Conservation (phyloP, 2,113 vertebrate genomes). For the Mirza zaza region DNA sequence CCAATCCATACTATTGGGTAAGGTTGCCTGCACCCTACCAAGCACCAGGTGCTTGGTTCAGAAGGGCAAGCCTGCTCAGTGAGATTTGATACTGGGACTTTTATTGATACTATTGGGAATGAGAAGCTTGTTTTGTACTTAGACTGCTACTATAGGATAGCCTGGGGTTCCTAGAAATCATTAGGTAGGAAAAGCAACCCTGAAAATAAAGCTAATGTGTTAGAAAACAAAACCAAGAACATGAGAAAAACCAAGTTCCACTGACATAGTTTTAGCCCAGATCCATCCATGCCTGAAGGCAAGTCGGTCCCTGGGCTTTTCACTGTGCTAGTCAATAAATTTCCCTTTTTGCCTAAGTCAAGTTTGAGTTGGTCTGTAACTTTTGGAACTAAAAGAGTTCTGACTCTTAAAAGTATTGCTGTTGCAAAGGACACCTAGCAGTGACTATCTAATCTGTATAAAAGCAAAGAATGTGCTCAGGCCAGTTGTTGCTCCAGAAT, state of each 20-base stretch:
- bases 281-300: background rate
- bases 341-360: no score
- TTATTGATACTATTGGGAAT: background rate
- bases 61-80: background rate
- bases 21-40: background rate
- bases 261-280: background rate
- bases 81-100: background rate
- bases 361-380: no score
- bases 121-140: background rate
- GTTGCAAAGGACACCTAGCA: no score
- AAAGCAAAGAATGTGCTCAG: no score
- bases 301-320: no score
- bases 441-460: no score
- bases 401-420: no score
- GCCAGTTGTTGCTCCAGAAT: no score
- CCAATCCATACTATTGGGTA: background rate
- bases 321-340: no score
- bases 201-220: background rate
- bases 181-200: background rate
- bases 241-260: background rate
- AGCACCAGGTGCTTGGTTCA: background rate
- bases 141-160: background rate
- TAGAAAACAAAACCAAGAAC: background rate
- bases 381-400: no score
- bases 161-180: background rate